Conservation (phyloP, 2,113 vertebrate species). For the Cariama cristata region DNA sequence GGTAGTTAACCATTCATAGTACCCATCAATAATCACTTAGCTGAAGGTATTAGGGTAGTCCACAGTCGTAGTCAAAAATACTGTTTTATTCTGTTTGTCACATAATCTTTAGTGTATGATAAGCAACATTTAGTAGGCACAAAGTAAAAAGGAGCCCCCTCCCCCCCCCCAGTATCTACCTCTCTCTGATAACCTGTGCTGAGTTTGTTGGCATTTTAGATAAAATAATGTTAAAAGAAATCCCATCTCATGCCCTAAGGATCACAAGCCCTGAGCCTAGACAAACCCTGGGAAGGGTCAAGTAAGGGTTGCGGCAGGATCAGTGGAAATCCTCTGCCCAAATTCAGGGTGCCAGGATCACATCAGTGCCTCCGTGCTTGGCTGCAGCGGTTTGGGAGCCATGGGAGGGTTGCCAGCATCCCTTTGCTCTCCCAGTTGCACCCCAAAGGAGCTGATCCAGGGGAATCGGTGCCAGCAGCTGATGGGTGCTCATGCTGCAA, state of each 20-base stretch:
- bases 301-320: accelerated
- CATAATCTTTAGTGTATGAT: not conserved
- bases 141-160: not conserved
- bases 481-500: not conserved
- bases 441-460: not conserved
- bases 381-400: not conserved
- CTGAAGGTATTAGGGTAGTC: not conserved
- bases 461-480: not conserved
- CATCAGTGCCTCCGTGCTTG: not conserved
- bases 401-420: not conserved
- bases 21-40: not conserved
- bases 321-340: not conserved
- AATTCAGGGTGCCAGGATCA: not conserved
- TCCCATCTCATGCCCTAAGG: not conserved
- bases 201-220: not conserved
- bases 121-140: not conserved
- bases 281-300: not conserved
- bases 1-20: not conserved
- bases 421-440: not conserved
- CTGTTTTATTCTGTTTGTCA: not conserved
- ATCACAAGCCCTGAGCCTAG: not conserved
- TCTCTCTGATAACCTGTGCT: not conserved
- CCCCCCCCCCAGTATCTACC: not conserved
- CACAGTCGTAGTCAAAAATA: not conserved
- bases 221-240: not conserved